Base-by-base conservation (phyloP, 2,888 invertebrate species). In the Phragmatobia fuliginosa region DNA sequence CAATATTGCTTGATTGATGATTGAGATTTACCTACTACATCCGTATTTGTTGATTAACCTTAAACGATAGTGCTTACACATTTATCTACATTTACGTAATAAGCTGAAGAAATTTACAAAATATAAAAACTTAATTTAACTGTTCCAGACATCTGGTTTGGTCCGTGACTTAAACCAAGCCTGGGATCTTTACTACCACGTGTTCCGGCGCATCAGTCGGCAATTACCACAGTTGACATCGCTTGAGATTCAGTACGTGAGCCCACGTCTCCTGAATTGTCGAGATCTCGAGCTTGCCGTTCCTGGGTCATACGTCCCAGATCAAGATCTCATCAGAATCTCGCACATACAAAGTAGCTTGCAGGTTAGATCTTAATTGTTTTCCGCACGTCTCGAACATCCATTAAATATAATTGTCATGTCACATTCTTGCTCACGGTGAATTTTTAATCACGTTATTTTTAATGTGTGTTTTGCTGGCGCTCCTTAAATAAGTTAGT, bases 161-260 rank as follows among this genome's bases (percentile, higher is more conserved):
- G 97, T 98, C 8, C 97, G 99, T 79, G 99, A 99, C 87, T 92
- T 99, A 78, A 99, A 99, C 89, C 99, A 99, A 89, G 99, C 99
- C 5, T 99, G 99, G 99, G 99, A 99, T 90, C 96, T 99, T 52
- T 99, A 99, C 94, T 99, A 99, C 94, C 98, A 99, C 90, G 99
- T 99, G 67, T 99, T 99, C 94, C 96, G 99, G 38, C 97, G 99
- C 82, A 99, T 99, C 88, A 98, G 99, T 31, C 97, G 99, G 31
- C 99, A 99, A 91, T 94, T 99, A 79, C 98, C 99, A 5, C 98
- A 98, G 88, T 93, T 99, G 58, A 98, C 98, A 8, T 98, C 98
- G 3, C 94, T 99, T 60, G 99, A 99, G 92, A 94, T 99, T 83
- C 99, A 99, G 87, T 99, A 99, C 91, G 99, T 99, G 14, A 99